Evolutionary conservation across 2,888 invertebrate species (phyloP).

Genomic region (Acanthosepion pharaonis): DNA sequence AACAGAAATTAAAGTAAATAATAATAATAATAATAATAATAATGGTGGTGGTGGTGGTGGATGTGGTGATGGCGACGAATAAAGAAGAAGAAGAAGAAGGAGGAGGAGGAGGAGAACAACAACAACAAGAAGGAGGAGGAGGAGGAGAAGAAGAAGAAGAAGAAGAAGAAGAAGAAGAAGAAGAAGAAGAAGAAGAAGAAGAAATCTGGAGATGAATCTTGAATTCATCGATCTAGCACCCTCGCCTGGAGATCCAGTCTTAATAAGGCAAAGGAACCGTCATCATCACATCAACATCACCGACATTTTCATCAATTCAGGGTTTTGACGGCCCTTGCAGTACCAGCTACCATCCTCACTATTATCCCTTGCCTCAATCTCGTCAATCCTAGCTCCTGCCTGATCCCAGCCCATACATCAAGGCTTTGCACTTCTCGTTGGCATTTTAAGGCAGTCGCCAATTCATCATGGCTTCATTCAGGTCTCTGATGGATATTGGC

Average conservation of each 20-base stretch:
- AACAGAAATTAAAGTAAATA: no score
- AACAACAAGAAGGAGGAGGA: no score
- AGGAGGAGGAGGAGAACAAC: no score
- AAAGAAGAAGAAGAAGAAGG: no score
- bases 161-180: no score
- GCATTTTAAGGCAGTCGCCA: neutral
- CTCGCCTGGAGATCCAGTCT: neutral
- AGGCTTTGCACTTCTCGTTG: neutral
- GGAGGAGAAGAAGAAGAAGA: no score
- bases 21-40: no score
- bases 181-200: neutral
- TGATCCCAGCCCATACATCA: neutral
- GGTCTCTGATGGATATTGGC: constrained; percentile 6
- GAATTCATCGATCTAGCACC: neutral
- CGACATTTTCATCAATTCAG: neutral
- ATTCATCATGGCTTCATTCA: neutral
- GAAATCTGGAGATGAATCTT: neutral
- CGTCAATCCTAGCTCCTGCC: neutral
- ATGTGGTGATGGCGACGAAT: no score
- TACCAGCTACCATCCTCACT: neutral
- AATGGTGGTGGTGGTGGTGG: no score
- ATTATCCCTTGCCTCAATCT: neutral
- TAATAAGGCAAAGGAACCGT: neutral
- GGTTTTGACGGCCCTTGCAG: neutral
- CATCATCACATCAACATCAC: neutral